phyloP scores from a whole-genome alignment of 2,888 invertebrate species.

The Prenolepis imparis region DNA sequence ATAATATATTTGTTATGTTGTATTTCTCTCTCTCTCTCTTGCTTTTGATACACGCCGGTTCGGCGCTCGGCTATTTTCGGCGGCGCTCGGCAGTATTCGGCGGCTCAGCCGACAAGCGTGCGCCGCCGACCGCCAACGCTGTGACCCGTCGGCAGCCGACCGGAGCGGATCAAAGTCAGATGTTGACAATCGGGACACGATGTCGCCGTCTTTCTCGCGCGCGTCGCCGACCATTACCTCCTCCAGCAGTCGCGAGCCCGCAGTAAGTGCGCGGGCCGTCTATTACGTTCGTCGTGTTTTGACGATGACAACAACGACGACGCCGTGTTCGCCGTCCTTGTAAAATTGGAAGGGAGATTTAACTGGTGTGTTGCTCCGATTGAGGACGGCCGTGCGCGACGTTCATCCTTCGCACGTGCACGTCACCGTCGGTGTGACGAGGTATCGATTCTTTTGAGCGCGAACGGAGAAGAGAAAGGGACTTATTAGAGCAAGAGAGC shows the following conservation, averaged over 20 bases:
- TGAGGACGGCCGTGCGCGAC: background rate
- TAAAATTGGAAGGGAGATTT: constrained; percentile 2
- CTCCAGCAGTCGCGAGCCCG: constrained; percentile 15
- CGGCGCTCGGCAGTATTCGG: constrained; percentile 40
- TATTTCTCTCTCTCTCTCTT: background rate
- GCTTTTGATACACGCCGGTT: background rate
- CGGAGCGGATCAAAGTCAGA: constrained; percentile 51
- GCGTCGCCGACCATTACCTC: background rate
- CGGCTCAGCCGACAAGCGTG: constrained; percentile 37
- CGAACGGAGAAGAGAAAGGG: constrained; percentile 14
- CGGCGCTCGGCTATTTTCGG: constrained; percentile 10
- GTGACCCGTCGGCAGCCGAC: constrained; percentile 41
- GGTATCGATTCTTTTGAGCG: constrained; percentile 63
- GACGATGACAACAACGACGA: constrained; percentile 18
- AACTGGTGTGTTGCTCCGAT: background rate
- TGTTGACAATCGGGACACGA: constrained; percentile 43
- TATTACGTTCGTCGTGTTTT: constrained; percentile 20
- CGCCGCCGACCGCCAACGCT: constrained; percentile 35
- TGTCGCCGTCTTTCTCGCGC: constrained; percentile 49
- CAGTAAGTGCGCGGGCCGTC: constrained; percentile 32
- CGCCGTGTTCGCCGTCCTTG: constrained; percentile 18
- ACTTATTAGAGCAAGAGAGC: background rate
- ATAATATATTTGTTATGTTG: background rate
- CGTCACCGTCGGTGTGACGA: background rate
- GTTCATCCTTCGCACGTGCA: background rate